Percentiles rank a stretch among this genome's conserved stretches.
Conservation (phyloP, 2,113 vertebrate species). For the Malurus alboscapulatus region DNA sequence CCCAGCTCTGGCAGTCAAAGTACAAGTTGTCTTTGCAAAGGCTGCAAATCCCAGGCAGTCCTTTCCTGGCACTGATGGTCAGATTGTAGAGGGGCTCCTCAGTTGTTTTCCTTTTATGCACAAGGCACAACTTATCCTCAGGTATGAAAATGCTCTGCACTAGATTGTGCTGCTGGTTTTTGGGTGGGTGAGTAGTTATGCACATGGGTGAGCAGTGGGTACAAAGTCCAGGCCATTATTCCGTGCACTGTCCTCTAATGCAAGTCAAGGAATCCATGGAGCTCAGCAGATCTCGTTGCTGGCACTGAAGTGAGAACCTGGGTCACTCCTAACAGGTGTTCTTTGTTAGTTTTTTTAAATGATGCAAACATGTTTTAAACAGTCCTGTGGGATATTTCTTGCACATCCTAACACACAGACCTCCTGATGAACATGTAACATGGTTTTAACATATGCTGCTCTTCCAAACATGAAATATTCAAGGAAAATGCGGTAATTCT, state of each 20-base stretch:
- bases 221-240: background rate
- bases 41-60: background rate
- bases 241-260: background rate
- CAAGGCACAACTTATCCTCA: background rate
- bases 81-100: background rate
- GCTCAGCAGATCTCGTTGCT: background rate
- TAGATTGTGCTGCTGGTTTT: background rate
- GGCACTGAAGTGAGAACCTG: background rate
- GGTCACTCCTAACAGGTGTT: background rate
- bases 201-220: background rate
- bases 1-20: background rate
- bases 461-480: conserved; percentile 62
- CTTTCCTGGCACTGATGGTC: background rate
- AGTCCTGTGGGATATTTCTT: background rate
- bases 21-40: background rate
- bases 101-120: background rate
- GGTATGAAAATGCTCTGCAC: background rate
- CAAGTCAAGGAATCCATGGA: background rate
- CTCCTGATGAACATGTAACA: background rate
- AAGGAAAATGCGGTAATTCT: conserved; percentile 66
- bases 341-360: background rate
- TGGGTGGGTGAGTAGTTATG: background rate
- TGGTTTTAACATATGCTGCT: conserved; percentile 14
- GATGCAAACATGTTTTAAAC: background rate
- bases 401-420: background rate